phyloP scores from a whole-genome alignment of 2,797 vertebrate species.

The Diplodus puntazzo region DNA sequence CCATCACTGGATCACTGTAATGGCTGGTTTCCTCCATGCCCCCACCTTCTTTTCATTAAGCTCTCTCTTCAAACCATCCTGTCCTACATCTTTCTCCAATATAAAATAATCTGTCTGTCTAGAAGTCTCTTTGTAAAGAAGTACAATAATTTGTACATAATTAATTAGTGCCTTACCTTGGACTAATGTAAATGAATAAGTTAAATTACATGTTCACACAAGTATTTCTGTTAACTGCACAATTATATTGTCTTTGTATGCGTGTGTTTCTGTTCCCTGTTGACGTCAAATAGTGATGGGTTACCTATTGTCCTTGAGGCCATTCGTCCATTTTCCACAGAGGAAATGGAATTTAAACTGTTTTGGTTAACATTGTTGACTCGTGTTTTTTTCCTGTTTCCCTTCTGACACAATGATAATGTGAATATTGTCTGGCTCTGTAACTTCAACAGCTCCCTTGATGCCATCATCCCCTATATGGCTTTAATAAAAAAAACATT shows the following conservation, averaged over 20 bases:
- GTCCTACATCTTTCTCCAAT: not conserved
- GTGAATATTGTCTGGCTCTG: constrained; percentile 13
- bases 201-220: constrained; percentile 5
- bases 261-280: not conserved
- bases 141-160: not conserved
- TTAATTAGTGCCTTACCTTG: not conserved
- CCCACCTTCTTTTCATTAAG: not conserved
- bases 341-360: constrained; percentile 42
- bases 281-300: constrained; percentile 39
- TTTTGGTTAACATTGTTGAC: constrained; percentile 49
- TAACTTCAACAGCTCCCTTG: constrained; percentile 3
- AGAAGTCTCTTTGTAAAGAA: not conserved
- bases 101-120: not conserved
- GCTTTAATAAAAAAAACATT: constrained; percentile 7
- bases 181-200: not conserved
- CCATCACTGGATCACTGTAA: constrained; percentile 38
- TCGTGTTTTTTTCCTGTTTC: constrained; percentile 43
- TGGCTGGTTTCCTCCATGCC: constrained; percentile 13
- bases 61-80: constrained; percentile 5
- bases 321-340: not conserved
- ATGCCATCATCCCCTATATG: constrained; percentile 9
- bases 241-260: not conserved
- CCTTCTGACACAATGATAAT: constrained; percentile 14
- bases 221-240: not conserved
- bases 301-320: constrained; percentile 41